Percentiles rank a stretch among this genome's conserved stretches.
Evolutionary conservation across 2,888 invertebrate species (phyloP).

Genomic region (Amphipyra tragopoginis): DNA sequence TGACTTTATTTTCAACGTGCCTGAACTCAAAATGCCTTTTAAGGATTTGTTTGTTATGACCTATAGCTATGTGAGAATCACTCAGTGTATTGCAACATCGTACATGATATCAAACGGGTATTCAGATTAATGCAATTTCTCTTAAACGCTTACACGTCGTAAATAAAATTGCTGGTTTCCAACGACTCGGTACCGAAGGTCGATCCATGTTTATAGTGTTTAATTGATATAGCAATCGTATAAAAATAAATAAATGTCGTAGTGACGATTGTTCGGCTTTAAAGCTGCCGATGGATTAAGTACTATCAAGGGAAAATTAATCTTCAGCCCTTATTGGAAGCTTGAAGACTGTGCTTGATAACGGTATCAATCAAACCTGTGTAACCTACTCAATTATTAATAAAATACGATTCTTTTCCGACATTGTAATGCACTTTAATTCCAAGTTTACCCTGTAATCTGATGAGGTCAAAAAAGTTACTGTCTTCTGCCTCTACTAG

Average conservation of each 20-base stretch:
- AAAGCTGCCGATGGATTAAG: slow-evolving; percentile 60
- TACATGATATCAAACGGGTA: slow-evolving; percentile 89
- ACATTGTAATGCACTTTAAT: slow-evolving; percentile 37
- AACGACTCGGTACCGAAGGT: slow-evolving; percentile 77
- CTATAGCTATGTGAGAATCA: slow-evolving; percentile 63
- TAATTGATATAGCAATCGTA: slow-evolving; percentile 80
- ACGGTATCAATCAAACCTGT: slow-evolving; percentile 28
- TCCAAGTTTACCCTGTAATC: background rate
- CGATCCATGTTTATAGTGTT: slow-evolving; percentile 76
- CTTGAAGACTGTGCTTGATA: slow-evolving; percentile 14
- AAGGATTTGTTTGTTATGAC: slow-evolving; percentile 62
- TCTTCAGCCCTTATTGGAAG: slow-evolving; percentile 33
- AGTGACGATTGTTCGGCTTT: slow-evolving; percentile 64
- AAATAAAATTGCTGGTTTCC: slow-evolving; percentile 88
- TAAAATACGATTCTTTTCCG: slow-evolving; percentile 14
- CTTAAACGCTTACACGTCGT: slow-evolving; percentile 90
- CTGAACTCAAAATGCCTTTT: slow-evolving; percentile 62
- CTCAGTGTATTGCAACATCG: slow-evolving; percentile 88
- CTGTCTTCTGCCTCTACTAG: no score
- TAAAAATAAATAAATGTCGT: slow-evolving; percentile 63
- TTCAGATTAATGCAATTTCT: slow-evolving; percentile 90
- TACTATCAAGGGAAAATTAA: slow-evolving; percentile 54
- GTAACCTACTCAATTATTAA: slow-evolving; percentile 18
- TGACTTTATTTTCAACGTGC: slow-evolving; percentile 69
- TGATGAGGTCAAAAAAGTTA: no score